Conservation (phyloP, 2,797 vertebrate genomes). For the Pseudomugil gertrudae region DNA sequence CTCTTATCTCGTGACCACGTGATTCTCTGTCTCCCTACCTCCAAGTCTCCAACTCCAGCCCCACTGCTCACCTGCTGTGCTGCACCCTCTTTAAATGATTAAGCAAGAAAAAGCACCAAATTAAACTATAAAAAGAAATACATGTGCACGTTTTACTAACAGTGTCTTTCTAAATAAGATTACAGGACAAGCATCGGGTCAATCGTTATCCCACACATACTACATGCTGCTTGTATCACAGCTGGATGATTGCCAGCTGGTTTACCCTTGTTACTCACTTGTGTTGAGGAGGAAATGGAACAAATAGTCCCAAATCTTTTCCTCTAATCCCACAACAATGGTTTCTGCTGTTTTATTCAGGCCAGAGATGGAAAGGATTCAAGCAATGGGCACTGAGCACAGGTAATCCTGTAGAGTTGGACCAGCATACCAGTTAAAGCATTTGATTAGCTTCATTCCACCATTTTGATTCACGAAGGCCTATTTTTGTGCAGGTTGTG, state of each 20-base stretch:
- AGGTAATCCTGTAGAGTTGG: slow-evolving; percentile 51
- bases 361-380: slow-evolving; percentile 28
- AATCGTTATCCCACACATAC: slow-evolving; percentile 22
- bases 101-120: not conserved
- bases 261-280: slow-evolving; percentile 56
- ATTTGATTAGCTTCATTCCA: slow-evolving; percentile 43
- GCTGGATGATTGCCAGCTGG: slow-evolving; percentile 46
- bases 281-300: slow-evolving; percentile 61
- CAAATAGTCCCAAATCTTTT: slow-evolving; percentile 47
- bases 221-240: slow-evolving; percentile 15
- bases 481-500: slow-evolving; percentile 3
- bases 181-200: slow-evolving; percentile 21
- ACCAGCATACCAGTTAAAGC: slow-evolving; percentile 34
- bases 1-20: slow-evolving; percentile 1
- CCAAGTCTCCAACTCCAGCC: not conserved
- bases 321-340: slow-evolving; percentile 64
- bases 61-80: not conserved
- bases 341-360: slow-evolving; percentile 50
- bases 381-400: slow-evolving; percentile 26
- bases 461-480: slow-evolving; percentile 8
- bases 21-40: slow-evolving; percentile 7
- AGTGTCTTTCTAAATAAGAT: slow-evolving; percentile 33
- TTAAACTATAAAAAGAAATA: slow-evolving; percentile 7
- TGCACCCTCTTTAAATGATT: not conserved
- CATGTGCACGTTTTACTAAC: slow-evolving; percentile 3